Base-by-base conservation (phyloP, 2,797 vertebrate species). In the Macroramphosus scolopax region DNA sequence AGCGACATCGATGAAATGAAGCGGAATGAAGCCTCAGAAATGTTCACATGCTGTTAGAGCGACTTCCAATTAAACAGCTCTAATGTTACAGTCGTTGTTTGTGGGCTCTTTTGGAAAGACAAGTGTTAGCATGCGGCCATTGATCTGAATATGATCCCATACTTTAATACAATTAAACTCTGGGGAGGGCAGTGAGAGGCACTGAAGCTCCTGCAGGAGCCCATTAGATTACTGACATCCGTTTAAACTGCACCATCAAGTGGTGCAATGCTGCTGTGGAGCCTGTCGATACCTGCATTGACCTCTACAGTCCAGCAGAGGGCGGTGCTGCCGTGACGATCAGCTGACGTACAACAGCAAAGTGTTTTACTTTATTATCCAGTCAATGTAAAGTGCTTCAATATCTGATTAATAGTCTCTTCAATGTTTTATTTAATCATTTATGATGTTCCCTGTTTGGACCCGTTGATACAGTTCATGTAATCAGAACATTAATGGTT, bases 131-230 rank as follows among this genome's bases (percentile, higher is more conserved):
- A 0, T 36, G 65, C 18, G 31, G 22, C 51, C 56, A 70, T 68
- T 32, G 74, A 78, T 71, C 63, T 0, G 52, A 79, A 79, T 37
- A 48, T 15, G 63, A 79, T 28, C 60, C 39, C 35, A 3, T 44
- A 14, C 58, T 59, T 63, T 45, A 73, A 73, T 37, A 11, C 33
- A 2, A 41, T 65, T 47, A 68, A 15, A 4, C 33, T n/a, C 14
- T 6, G 3, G 26, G 22, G 39, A 51, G 46, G 64, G 37, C 25
- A n/a, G n/a, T n/a, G n/a, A n/a, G n/a, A n/a, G n/a, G 50, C 48
- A 33, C 30, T 1, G n/a, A 4, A 14, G 22, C 37, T 43, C 14
- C 38, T 42, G 45, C 26, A 25, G 11, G n/a, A 33, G 44, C 36
- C 47, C 26, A 66, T 70, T 20, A n/a, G n/a, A 10, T 28, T 13